A percentile compares a stretch with the other conserved stretches of the same genome.
phyloP scores from a whole-genome alignment of 2,888 invertebrate genomes.

The Volucella inanis region DNA sequence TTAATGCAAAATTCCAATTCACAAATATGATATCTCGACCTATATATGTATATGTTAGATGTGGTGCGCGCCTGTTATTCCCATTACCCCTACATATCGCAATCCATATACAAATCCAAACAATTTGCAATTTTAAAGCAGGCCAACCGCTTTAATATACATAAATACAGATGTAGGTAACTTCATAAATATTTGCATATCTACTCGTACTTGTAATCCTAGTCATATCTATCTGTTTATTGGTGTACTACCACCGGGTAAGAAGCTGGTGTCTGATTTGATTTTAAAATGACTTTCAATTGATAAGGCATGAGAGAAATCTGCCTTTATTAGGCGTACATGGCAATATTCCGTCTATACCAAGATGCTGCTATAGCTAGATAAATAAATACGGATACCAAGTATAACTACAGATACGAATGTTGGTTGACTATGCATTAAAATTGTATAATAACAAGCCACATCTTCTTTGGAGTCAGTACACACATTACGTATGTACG shows the following conservation, averaged over 20 bases:
- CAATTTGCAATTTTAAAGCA: slow-evolving; percentile 47
- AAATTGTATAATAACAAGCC: slow-evolving; percentile 49
- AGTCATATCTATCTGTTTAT: slow-evolving; percentile 8
- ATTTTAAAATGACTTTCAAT: slow-evolving; percentile 45
- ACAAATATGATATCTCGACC: background rate
- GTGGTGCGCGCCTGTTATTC: too few relatives aligned
- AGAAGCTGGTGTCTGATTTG: slow-evolving; percentile 31
- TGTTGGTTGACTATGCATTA: slow-evolving; percentile 10
- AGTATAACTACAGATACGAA: background rate
- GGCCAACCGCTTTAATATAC: background rate
- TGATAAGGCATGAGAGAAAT: slow-evolving; percentile 33
- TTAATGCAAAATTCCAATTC: slow-evolving; percentile 31
- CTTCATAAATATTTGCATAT: too few relatives aligned
- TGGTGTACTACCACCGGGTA: background rate
- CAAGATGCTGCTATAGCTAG: background rate
- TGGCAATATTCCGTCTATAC: slow-evolving; percentile 23
- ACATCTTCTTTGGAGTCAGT: slow-evolving; percentile 25
- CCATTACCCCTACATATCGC: background rate
- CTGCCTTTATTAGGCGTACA: slow-evolving; percentile 45
- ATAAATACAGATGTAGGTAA: background rate
- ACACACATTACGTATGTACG: slow-evolving; percentile 30
- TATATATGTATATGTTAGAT: background rate
- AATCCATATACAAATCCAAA: slow-evolving; percentile 38
- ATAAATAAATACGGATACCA: background rate
- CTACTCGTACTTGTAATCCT: too few relatives aligned